A percentile compares a stretch with the other conserved stretches of the same genome.
phyloP scores from a whole-genome alignment of 1,140 invertebrate genomes.

The Danaus melanippus region DNA sequence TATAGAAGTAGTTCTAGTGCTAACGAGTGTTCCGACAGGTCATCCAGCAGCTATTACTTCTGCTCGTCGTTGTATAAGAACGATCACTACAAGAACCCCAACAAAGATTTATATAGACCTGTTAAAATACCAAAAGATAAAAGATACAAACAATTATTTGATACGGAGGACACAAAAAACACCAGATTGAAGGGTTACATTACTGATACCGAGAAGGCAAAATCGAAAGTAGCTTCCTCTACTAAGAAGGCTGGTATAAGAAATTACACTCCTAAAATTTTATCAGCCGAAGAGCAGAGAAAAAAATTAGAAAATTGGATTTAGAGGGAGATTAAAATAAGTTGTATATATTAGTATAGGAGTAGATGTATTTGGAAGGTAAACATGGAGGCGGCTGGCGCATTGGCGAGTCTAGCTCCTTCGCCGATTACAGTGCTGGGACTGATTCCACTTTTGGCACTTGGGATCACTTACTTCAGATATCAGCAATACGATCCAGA shows the following conservation, averaged over 20 bases:
- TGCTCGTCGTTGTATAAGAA: constrained; percentile 69
- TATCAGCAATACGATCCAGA: constrained; percentile 88
- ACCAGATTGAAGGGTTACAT: constrained; percentile 75
- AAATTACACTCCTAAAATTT: constrained; percentile 78
- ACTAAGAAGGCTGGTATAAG: constrained; percentile 74
- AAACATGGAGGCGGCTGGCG: constrained; percentile 65
- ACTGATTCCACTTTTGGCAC: constrained; percentile 83
- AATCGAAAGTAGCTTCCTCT: constrained; percentile 39
- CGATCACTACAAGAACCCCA: constrained; percentile 66
- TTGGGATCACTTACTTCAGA: constrained; percentile 84
- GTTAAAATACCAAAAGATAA: constrained; percentile 71
- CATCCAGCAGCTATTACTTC: constrained; percentile 58
- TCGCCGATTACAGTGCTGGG: constrained; percentile 75
- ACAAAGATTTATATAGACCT: constrained; percentile 69
- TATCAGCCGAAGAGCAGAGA: constrained; percentile 66
- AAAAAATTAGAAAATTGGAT: constrained; percentile 64
- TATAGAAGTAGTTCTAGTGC: constrained; percentile 61
- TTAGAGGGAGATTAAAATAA: constrained; percentile 52
- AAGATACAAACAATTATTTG: constrained; percentile 59
- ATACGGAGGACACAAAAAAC: constrained; percentile 73
- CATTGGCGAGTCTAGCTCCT: constrained; percentile 63
- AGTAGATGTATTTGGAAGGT: constrained; percentile 52
- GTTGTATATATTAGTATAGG: constrained; percentile 60
- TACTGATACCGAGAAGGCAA: constrained; percentile 71
- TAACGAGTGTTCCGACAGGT: constrained; percentile 51